Percentiles rank a stretch among this genome's conserved stretches.
Evolutionary conservation across 2,797 vertebrate species (phyloP).

Genomic region (Schizopygopsis pylzovi): DNA sequence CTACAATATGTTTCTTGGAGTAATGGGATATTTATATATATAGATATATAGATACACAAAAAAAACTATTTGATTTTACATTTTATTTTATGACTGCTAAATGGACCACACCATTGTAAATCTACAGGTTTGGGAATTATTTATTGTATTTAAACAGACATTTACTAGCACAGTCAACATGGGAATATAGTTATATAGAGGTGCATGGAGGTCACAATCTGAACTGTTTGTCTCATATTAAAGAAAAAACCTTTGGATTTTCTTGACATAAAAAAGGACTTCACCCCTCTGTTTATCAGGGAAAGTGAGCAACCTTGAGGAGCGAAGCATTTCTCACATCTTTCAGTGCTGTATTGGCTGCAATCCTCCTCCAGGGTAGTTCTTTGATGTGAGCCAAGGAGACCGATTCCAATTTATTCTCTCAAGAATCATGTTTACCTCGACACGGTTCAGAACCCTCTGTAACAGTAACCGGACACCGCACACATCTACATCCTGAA

Average conservation of each 20-base stretch:
- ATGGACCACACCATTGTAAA: not conserved
- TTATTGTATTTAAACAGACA: not conserved
- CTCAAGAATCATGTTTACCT: conserved; percentile 26
- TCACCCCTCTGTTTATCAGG: not conserved
- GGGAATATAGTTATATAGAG: not conserved
- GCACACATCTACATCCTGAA: conserved; percentile 34
- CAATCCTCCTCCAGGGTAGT: conserved; percentile 9
- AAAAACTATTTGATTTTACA: too few species aligned
- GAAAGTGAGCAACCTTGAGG: not conserved
- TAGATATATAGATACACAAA: too few species aligned
- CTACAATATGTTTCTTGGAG: not conserved
- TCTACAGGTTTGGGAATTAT: not conserved
- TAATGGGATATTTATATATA: not conserved
- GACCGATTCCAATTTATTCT: conserved; percentile 14
- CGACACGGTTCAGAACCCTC: conserved; percentile 19
- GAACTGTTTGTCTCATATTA: not conserved
- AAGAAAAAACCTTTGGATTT: not conserved
- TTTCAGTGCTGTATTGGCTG: not conserved
- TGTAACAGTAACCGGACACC: conserved; percentile 7
- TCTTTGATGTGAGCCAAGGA: conserved; percentile 34
- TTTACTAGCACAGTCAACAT: not conserved
- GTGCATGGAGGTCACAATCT: too few species aligned
- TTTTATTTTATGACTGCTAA: not conserved
- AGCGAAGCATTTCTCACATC: not conserved
- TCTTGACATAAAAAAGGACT: not conserved